Evolutionary conservation across 37 sponge, comb jelly and placozoan species (phyloP).

Genomic region (Corticium candelabrum): DNA sequence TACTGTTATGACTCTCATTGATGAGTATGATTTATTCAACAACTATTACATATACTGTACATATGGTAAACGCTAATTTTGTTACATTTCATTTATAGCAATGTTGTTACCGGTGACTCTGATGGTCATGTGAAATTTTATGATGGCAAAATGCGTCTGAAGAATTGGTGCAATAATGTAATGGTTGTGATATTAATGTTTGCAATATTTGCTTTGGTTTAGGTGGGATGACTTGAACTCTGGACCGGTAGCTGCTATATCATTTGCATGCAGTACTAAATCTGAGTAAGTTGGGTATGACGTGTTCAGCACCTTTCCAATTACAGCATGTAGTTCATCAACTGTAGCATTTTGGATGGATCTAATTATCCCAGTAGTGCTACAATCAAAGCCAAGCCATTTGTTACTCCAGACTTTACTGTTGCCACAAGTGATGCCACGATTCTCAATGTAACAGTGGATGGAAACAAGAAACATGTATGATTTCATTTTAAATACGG

Average conservation of each 20-base stretch:
- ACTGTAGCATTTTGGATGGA: no score
- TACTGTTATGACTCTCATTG: conserved; percentile 36
- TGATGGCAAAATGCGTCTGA: conserved; percentile 61
- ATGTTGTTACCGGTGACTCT: conserved; percentile 75
- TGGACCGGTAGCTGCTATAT: conserved; percentile 66
- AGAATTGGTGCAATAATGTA: conserved; percentile 85
- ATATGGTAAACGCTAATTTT: conserved; percentile 28
- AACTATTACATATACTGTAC: background rate
- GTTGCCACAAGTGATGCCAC: conserved; percentile 32
- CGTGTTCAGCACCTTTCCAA: no score
- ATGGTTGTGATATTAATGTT: no score
- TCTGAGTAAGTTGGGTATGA: no score
- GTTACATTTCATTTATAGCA: no score
- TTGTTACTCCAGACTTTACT: conserved; percentile 64
- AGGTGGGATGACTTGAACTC: conserved; percentile 29
- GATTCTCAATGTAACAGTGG: conserved; percentile 49
- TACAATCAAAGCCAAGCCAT: conserved; percentile 43
- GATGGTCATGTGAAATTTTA: conserved; percentile 76
- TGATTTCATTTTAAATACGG: background rate
- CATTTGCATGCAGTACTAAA: no score
- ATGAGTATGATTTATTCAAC: conserved; percentile 27
- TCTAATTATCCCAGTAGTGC: conserved; percentile 27
- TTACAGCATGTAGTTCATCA: no score
- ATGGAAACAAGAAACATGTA: conserved; percentile 41
- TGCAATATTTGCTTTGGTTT: no score